Conservation (phyloP, 2,797 vertebrate species). For the Pseudochirops cupreus region DNA sequence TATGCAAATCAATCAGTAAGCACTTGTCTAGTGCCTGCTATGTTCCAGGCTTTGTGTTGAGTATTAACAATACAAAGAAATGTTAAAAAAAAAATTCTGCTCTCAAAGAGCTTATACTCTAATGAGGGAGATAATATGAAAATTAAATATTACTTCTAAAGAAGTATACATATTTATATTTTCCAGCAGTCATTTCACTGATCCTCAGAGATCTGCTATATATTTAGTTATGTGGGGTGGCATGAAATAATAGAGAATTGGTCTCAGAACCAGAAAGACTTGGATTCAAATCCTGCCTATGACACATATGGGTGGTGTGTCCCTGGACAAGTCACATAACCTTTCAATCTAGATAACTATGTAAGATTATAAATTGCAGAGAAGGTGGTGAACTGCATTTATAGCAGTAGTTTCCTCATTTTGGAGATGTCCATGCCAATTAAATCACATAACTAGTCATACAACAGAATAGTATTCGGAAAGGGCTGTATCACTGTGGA, state of each 20-base stretch:
- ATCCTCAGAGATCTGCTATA: too few relatives aligned
- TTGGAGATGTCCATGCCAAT: background rate
- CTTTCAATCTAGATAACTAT: background rate
- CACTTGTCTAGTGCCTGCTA: slow-evolving; percentile 23
- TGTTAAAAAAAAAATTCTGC: too few relatives aligned
- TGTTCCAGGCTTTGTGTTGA: too few relatives aligned
- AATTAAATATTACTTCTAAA: too few relatives aligned
- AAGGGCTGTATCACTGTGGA: background rate
- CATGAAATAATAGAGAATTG: too few relatives aligned
- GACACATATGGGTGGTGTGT: background rate
- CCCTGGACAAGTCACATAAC: background rate
- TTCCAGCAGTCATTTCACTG: too few relatives aligned
- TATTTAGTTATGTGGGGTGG: too few relatives aligned
- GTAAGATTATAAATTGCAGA: background rate
- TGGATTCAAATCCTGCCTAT: background rate
- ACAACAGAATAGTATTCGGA: background rate
- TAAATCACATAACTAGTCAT: background rate
- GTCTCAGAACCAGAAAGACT: too few relatives aligned
- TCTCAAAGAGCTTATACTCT: too few relatives aligned
- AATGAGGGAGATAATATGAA: too few relatives aligned
- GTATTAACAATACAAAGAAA: too few relatives aligned
- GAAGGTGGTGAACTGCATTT: background rate
- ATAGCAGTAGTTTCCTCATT: background rate
- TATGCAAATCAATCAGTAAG: slow-evolving; percentile 49
- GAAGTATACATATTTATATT: too few relatives aligned